Conservation (phyloP, 2,113 vertebrate genomes). For the Catharus bicknelli region DNA sequence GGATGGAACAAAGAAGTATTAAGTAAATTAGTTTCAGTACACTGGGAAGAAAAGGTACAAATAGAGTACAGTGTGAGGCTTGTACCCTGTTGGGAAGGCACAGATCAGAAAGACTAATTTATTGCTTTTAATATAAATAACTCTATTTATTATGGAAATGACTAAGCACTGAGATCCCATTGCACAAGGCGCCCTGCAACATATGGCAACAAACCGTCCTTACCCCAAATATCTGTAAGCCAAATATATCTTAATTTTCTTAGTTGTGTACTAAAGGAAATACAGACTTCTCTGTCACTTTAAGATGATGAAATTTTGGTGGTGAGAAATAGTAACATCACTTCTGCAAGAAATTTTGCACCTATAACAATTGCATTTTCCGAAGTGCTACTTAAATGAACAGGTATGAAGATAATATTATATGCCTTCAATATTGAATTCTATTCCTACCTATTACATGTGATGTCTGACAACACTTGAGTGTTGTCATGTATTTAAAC, state of each 20-base stretch:
- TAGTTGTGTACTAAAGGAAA: background rate
- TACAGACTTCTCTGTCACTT: background rate
- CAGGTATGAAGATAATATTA: background rate
- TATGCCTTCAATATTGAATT: background rate
- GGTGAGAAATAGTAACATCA: background rate
- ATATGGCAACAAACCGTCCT: background rate
- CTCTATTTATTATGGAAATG: background rate
- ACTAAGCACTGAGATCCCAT: background rate
- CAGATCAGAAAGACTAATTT: background rate
- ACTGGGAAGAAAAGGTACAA: background rate
- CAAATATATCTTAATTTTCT: background rate
- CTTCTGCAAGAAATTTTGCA: background rate
- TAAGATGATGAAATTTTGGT: background rate
- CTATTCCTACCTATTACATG: background rate
- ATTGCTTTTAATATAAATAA: constrained; percentile 23
- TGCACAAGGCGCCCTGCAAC: background rate
- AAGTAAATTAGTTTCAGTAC: background rate
- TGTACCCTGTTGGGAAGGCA: background rate
- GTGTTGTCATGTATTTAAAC: background rate
- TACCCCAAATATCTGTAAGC: background rate
- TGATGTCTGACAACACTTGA: background rate
- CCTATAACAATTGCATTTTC: background rate
- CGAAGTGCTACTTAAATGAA: background rate
- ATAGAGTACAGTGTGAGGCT: background rate
- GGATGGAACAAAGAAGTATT: background rate